Conservation (phyloP, 23 tunicate species). For the Aplidium turbinatum region DNA sequence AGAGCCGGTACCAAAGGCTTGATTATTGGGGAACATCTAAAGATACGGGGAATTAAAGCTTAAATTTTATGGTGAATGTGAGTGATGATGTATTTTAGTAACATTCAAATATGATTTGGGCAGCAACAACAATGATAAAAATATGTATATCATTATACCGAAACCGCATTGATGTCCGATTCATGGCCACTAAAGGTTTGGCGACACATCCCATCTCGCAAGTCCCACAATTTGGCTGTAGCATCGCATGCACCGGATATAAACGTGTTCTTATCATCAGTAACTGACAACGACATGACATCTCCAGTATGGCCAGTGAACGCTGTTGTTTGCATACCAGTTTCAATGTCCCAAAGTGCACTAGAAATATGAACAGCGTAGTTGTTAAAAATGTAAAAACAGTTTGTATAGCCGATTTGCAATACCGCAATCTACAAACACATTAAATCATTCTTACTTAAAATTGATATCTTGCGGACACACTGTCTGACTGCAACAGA, state of each 20-base stretch:
- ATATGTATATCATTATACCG: no score
- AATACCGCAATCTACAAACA: no score
- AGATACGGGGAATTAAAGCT: no score
- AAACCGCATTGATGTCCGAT: conserved; percentile 97
- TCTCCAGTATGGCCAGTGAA: conserved; percentile 97
- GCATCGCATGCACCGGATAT: conserved; percentile 98
- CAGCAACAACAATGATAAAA: no score
- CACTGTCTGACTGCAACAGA: no score
- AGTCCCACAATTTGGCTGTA: conserved; percentile 95
- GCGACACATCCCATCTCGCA: conserved; percentile 93
- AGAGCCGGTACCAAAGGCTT: conserved; percentile 95
- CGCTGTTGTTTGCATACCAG: conserved; percentile 96
- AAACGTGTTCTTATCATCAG: conserved; percentile 86
- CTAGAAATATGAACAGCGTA: conserved; percentile 24
- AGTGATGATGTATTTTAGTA: no score
- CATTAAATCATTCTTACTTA: no score
- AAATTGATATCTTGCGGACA: no score
- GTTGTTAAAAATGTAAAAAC: neutral
- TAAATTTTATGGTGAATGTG: no score
- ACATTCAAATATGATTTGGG: no score
- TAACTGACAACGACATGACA: conserved; percentile 89
- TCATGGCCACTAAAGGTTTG: conserved; percentile 98
- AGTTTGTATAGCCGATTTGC: neutral
- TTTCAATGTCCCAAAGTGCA: conserved; percentile 97
- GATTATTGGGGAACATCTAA: conserved; percentile 90